Evolutionary conservation across 2,113 vertebrate species (phyloP).

Genomic region (Rhinogobius similis): DNA sequence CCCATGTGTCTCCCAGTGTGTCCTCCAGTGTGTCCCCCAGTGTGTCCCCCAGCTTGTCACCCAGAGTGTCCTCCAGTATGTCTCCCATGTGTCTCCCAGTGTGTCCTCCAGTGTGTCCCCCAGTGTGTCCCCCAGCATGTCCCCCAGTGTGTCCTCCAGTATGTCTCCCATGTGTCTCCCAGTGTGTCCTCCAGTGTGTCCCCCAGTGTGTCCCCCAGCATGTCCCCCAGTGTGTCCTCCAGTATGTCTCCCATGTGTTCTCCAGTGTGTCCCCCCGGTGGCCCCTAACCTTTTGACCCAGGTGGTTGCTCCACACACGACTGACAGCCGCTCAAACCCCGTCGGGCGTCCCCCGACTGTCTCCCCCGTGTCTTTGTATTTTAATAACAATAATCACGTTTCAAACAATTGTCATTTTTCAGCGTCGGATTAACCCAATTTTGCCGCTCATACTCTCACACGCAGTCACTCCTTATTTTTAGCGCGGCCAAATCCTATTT

Average conservation of each 20-base stretch:
- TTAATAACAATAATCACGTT: conserved; percentile 79
- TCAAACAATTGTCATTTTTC: conserved; percentile 77
- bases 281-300: conserved; percentile 62
- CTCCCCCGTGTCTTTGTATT: conserved; percentile 67
- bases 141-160: no score
- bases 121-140: no score
- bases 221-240: no score
- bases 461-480: conserved; percentile 62
- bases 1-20: no score
- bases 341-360: conserved; percentile 34
- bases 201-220: no score
- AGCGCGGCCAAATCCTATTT: conserved; percentile 71
- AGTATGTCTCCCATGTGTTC: conserved; percentile 30
- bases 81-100: no score
- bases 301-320: conserved; percentile 52
- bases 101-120: no score
- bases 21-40: no score
- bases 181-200: no score
- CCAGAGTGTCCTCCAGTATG: no score
- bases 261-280: conserved; percentile 44
- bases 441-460: conserved; percentile 37
- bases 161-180: no score
- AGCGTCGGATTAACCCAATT: conserved; percentile 74
- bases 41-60: no score
- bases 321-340: conserved; percentile 54